Evolutionary conservation across 2,113 vertebrate genomes (phyloP).

Genomic region (Andinoacara biseriatus): DNA sequence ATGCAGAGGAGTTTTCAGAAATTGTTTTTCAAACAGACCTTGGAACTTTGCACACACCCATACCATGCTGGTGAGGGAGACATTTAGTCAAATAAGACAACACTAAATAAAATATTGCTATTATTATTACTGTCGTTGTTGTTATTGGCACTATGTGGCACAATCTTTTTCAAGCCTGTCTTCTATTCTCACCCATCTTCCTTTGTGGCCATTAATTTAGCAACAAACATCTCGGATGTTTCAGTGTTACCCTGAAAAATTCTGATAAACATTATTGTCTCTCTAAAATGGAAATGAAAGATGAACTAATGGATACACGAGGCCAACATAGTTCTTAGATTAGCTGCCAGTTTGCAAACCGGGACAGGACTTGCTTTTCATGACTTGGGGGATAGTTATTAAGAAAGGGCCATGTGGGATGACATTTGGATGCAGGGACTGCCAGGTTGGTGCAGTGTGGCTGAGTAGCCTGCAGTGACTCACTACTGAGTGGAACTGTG

Average conservation of each 20-base stretch:
- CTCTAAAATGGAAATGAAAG: neutral
- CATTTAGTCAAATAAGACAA: constrained; percentile 9
- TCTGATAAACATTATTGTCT: neutral
- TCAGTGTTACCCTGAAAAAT: neutral
- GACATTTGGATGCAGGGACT: constrained; percentile 47
- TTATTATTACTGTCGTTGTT: neutral
- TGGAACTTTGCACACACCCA: constrained; percentile 11
- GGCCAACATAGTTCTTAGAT: neutral
- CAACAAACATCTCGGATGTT: neutral
- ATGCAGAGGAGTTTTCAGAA: constrained; percentile 46
- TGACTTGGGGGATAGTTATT: constrained; percentile 18
- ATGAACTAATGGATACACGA: neutral
- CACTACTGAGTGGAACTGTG: constrained; percentile 4
- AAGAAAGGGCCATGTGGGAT: constrained; percentile 42
- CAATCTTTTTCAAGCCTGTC: neutral
- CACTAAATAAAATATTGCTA: neutral
- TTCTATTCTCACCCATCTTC: neutral
- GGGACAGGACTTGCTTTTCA: constrained; percentile 6
- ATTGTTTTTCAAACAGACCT: constrained; percentile 38
- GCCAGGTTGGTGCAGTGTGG: constrained; percentile 40
- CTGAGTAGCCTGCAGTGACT: constrained; percentile 29
- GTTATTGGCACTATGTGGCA: neutral
- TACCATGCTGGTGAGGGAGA: neutral
- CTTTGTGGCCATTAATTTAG: neutral
- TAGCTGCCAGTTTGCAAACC: neutral